Percentiles rank a stretch among this genome's conserved stretches.
Conservation (phyloP, 1,140 invertebrate genomes). For the Cydia amplana region DNA sequence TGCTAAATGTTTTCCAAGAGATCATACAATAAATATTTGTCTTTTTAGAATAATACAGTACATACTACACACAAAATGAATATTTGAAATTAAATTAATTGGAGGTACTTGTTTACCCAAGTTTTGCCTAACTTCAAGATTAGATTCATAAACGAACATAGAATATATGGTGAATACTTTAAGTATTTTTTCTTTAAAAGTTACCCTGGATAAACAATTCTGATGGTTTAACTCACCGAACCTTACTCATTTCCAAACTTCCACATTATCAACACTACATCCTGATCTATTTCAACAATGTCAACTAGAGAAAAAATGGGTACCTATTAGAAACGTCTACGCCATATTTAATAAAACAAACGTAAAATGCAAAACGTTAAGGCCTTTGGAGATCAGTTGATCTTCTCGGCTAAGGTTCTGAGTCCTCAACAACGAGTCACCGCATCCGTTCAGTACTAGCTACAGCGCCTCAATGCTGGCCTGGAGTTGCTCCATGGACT, state of each 20-base stretch:
- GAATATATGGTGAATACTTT: neutral
- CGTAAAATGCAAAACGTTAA: neutral
- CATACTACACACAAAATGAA: neutral
- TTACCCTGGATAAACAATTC: no score
- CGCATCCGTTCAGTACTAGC: neutral
- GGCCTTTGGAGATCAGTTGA: neutral
- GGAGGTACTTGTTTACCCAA: no score
- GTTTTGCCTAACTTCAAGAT: no score
- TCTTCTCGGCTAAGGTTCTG: no score
- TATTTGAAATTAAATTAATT: no score
- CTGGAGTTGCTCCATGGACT: conserved; percentile 82
- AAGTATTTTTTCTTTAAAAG: neutral
- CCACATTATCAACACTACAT: no score
- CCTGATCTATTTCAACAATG: neutral
- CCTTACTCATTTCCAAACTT: no score
- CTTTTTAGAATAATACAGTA: conserved; percentile 31
- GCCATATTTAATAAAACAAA: neutral
- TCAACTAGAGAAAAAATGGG: neutral
- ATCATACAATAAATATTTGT: conserved; percentile 31
- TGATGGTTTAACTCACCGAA: no score
- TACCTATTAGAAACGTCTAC: neutral
- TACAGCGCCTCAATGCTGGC: conserved; percentile 81
- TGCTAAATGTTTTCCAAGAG: conserved; percentile 31
- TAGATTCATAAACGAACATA: no score
- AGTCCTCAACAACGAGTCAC: no score